Evolutionary conservation across 2,888 invertebrate genomes (phyloP), one percentile per base, ranked within the genome.

Genomic region (Yponomeuta evonymella): DNA sequence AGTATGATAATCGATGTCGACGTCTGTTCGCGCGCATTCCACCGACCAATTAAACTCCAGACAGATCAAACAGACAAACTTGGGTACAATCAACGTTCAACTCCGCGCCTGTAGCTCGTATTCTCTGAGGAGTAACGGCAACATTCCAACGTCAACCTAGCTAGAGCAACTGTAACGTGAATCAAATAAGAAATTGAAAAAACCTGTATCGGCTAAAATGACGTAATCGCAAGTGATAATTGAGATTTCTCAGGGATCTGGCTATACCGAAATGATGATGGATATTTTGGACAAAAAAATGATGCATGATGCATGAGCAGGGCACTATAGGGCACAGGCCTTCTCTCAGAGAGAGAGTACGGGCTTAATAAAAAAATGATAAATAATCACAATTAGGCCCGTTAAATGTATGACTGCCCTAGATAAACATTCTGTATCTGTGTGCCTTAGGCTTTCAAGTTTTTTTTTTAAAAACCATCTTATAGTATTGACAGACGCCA

Each of bases 21-120:
- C 43, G 51, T 58, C 51, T 58, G 51, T 12, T 3, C 51, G 15
- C 12, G 51, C 51, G 15, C 51, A 58, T 58, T 58, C 51, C 51
- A 58, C 51, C 51, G 51, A 58, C 51, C 51, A 58, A 58, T 58
- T 58, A 58, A 43, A 58, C 51, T 58, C 51, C 51, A 58, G 51
- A 43, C 43, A 43, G 43, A 43, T 43, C 43, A 43, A 43, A 43
- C 43, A 43, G 43, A 58, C 51, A 15, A 58, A 58, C 51, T 58
- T 58, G 51, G 51, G 51, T 58, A 58, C 51, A 15, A 58, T 58
- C 51, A 58, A 58, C 51, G 6, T 58, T 12, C 51, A 58, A 58
- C 12, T 12, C 12, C 51, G 12, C 12, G 8, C 51, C 51, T 10
- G 4, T 58, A 15, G 15, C 6, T 15, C 51, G 12, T 58, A 15